Evolutionary conservation across 2,113 vertebrate genomes (phyloP).

Genomic region (Baryphthengus martii): DNA sequence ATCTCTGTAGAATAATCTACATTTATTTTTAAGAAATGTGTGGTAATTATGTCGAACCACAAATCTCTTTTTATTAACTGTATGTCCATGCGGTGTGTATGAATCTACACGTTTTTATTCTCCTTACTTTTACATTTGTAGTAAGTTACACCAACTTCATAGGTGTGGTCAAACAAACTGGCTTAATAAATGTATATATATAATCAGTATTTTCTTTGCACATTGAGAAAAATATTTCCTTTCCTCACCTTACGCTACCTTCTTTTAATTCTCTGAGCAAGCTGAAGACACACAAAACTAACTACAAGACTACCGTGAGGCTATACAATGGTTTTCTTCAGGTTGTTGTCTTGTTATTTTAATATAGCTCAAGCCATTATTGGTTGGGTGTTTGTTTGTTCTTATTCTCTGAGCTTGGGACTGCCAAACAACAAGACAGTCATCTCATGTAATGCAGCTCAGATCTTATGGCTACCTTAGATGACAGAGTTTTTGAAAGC

Average conservation of each 20-base stretch:
- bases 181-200: not conserved
- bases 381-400: not conserved
- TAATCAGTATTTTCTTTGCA: not conserved
- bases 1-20: not conserved
- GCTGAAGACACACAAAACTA: not conserved
- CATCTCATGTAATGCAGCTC: rapidly evolving
- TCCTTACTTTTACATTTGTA: not conserved
- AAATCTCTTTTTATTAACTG: not conserved
- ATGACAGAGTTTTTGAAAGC: not conserved
- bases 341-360: not conserved
- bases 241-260: not conserved
- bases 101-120: not conserved
- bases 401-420: not conserved
- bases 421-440: not conserved
- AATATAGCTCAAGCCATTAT: not conserved
- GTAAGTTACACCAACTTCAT: not conserved
- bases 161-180: not conserved
- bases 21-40: not conserved
- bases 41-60: not conserved
- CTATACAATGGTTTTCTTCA: not conserved
- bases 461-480: not conserved
- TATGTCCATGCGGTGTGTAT: too few species aligned
- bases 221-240: not conserved
- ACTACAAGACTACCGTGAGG: not conserved
- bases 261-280: not conserved